These are phyloP conservation scores for Phyto melanocephala DNA, from an alignment of 2,888 invertebrate genomes.

Conservation along the genomic window DNA sequence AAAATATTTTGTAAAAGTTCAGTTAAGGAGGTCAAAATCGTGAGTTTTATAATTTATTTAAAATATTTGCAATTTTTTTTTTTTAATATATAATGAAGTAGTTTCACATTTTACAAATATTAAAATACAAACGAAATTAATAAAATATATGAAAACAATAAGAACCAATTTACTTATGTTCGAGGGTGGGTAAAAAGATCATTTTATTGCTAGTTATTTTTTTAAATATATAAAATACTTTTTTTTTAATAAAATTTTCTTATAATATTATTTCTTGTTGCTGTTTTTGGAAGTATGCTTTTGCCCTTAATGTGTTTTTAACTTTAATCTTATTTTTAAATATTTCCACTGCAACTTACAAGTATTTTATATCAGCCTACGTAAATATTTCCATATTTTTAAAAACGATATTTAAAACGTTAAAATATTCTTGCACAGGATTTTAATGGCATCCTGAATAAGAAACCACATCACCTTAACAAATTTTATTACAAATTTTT, in stretches of 20 bases:
- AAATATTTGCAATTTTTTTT: slow-evolving; percentile 30
- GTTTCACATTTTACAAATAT: slow-evolving; percentile 25
- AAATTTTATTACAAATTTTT: not conserved
- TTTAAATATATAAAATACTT: too few relatives aligned
- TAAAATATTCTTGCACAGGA: not conserved
- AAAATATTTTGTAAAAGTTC: slow-evolving; percentile 44
- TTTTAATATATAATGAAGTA: slow-evolving; percentile 4
- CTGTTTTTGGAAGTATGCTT: too few relatives aligned
- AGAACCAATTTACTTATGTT: not conserved
- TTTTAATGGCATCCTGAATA: not conserved
- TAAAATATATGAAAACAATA: not conserved
- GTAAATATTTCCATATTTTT: too few relatives aligned
- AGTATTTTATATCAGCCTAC: too few relatives aligned
- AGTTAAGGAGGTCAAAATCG: slow-evolving; percentile 43
- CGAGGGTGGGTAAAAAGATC: too few relatives aligned
- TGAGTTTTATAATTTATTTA: slow-evolving; percentile 32
- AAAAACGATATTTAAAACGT: not conserved
- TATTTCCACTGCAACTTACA: too few relatives aligned
- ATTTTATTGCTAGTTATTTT: too few relatives aligned
- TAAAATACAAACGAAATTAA: slow-evolving; percentile 18
- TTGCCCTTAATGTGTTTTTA: too few relatives aligned
- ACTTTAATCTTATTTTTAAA: too few relatives aligned
- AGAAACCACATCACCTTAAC: not conserved
- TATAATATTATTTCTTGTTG: too few relatives aligned
- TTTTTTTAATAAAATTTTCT: too few relatives aligned